A percentile compares a stretch with the other conserved stretches of the same genome.
Conservation (phyloP, 1,140 invertebrate species). For the Portunus trituberculatus region DNA sequence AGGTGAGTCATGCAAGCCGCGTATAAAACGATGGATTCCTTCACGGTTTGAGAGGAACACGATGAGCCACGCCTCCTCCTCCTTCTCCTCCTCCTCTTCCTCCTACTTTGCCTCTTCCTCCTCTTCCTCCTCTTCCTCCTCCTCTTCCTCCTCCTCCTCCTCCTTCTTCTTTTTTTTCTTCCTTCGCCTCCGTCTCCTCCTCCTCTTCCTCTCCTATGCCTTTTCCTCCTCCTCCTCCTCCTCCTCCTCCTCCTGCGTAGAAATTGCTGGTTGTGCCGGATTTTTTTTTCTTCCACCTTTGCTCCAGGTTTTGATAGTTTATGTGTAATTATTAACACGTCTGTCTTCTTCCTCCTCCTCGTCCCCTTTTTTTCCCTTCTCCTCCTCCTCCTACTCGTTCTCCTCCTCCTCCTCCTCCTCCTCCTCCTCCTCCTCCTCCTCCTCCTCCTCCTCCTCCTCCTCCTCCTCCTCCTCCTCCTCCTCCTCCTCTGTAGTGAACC, state of each 20-base stretch:
- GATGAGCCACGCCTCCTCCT: background rate
- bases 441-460: background rate
- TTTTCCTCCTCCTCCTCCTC: background rate
- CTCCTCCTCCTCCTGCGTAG: background rate
- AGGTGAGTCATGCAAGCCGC: background rate
- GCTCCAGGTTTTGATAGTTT: background rate
- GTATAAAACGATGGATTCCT: conserved; percentile 23
- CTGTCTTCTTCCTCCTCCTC: background rate
- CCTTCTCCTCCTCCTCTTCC: background rate
- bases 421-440: background rate
- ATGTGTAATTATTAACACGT: background rate
- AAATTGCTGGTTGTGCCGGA: no score
- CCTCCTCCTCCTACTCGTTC: background rate
- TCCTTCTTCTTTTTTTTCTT: background rate
- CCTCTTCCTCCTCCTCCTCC: background rate
- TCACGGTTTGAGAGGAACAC: conserved; percentile 10
- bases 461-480: background rate
- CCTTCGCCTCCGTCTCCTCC: background rate
- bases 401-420: background rate
- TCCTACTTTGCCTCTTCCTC: background rate
- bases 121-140: background rate
- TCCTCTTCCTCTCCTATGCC: background rate
- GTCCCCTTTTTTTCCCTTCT: background rate
- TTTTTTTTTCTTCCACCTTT: no score
- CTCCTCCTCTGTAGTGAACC: no score